Evolutionary conservation across 2,113 vertebrate genomes (phyloP).

Genomic region (Rhagologus leucostigma): DNA sequence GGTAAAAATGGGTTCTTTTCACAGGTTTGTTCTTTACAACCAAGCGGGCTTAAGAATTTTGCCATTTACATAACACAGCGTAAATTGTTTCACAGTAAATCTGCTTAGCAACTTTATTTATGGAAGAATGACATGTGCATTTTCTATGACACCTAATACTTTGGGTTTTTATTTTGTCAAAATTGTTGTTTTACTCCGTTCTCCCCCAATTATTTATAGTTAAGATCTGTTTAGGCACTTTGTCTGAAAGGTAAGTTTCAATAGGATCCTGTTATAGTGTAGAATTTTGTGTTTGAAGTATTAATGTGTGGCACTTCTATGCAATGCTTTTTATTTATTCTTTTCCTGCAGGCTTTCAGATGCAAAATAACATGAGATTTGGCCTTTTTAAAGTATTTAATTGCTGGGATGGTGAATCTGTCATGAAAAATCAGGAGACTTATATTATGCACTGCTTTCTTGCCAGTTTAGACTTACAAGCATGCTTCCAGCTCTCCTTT

Average conservation of each 20-base stretch:
- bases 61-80: conserved; percentile 41
- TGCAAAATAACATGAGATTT: conserved; percentile 33
- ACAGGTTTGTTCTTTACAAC: conserved; percentile 51
- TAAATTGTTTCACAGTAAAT: conserved; percentile 66
- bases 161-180: conserved; percentile 56
- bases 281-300: conserved; percentile 12
- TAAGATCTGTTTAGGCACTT: conserved; percentile 46
- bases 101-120: conserved; percentile 62
- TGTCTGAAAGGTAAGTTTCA: conserved; percentile 47
- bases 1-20: conserved; percentile 54
- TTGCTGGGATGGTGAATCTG: conserved; percentile 10
- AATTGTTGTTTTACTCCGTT: conserved; percentile 47
- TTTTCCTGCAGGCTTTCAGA: conserved; percentile 26
- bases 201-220: conserved; percentile 41
- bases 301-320: not conserved
- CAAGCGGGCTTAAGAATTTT: conserved; percentile 37
- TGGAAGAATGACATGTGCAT: conserved; percentile 50
- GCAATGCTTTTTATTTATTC: conserved; percentile 26
- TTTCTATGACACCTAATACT: conserved; percentile 51
- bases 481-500: not conserved
- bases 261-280: not conserved
- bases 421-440: not conserved
- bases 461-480: not conserved
- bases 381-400: conserved; percentile 23
- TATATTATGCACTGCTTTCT: not conserved